A percentile compares a stretch with the other conserved stretches of the same genome.
These are phyloP conservation scores for Chiloscyllium punctatum DNA, from an alignment of 2,797 vertebrate genomes.

Conservation along the genomic window DNA sequence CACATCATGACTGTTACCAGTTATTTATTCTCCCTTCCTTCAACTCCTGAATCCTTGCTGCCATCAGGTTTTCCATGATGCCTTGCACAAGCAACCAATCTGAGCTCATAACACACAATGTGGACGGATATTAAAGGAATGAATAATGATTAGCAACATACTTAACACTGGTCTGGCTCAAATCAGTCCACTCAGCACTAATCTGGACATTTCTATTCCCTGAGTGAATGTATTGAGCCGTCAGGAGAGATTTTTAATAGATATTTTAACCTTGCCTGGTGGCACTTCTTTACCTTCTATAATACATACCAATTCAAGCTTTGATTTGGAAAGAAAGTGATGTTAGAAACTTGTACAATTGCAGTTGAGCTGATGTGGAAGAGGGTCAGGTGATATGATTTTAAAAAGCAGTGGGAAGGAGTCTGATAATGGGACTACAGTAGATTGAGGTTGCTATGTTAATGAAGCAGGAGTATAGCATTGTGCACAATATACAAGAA, in stretches of 20 bases:
- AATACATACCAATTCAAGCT: constrained; percentile 20
- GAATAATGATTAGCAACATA: background rate
- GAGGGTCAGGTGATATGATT: background rate
- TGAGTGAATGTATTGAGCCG: background rate
- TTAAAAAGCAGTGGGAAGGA: background rate
- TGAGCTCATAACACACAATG: background rate
- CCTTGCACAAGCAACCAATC: background rate
- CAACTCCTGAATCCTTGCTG: background rate
- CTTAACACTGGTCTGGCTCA: background rate
- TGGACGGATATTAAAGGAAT: background rate
- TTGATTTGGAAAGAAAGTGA: background rate
- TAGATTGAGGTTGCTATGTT: background rate
- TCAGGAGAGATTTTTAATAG: background rate
- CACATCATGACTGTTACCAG: background rate
- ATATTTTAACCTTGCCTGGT: background rate
- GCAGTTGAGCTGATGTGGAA: background rate
- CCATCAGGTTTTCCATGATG: background rate
- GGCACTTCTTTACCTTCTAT: background rate
- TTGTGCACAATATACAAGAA: background rate
- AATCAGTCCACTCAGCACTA: background rate
- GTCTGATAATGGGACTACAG: background rate
- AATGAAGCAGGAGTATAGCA: constrained; percentile 13
- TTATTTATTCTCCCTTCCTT: background rate
- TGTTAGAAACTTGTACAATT: background rate
- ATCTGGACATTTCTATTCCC: background rate